These are phyloP conservation scores for Andricus grossulariae DNA, from an alignment of 1,140 invertebrate species.

Conservation along the genomic window DNA sequence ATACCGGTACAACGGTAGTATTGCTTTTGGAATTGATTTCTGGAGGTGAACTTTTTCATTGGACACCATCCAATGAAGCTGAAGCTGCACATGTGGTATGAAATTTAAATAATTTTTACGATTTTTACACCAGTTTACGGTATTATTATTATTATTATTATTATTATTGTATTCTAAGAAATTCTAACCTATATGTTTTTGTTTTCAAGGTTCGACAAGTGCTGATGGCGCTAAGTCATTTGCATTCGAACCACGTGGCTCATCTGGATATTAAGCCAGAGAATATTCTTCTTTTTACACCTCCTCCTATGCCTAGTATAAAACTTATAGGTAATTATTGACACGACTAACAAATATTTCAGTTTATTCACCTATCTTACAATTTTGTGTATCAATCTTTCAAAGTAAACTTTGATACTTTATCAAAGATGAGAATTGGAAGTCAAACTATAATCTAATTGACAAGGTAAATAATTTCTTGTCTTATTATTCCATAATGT, in stretches of 20 bases:
- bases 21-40: slow-evolving; percentile 80
- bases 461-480: too few relatives aligned
- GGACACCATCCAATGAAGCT: slow-evolving; percentile 80
- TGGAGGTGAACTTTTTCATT: slow-evolving; percentile 81
- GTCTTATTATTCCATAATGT: background rate
- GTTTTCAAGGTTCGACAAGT: slow-evolving; percentile 78
- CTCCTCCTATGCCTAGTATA: slow-evolving; percentile 77
- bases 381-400: background rate
- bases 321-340: slow-evolving; percentile 75
- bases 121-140: background rate
- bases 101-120: slow-evolving; percentile 27
- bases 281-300: slow-evolving; percentile 80
- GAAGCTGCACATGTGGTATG: slow-evolving; percentile 79
- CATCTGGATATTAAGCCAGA: slow-evolving; percentile 85
- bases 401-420: too few relatives aligned
- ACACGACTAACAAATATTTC: background rate
- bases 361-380: background rate
- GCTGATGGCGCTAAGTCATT: slow-evolving; percentile 80
- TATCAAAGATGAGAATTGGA: too few relatives aligned
- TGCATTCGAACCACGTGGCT: slow-evolving; percentile 82
- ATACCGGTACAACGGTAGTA: slow-evolving; percentile 80
- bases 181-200: slow-evolving; percentile 27
- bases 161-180: slow-evolving; percentile 35
- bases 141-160: slow-evolving; percentile 26
- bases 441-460: too few relatives aligned